Percentiles rank a stretch among this genome's conserved stretches.
Conservation (phyloP, 2,888 invertebrate genomes). For the Chymomyza caudatula region DNA sequence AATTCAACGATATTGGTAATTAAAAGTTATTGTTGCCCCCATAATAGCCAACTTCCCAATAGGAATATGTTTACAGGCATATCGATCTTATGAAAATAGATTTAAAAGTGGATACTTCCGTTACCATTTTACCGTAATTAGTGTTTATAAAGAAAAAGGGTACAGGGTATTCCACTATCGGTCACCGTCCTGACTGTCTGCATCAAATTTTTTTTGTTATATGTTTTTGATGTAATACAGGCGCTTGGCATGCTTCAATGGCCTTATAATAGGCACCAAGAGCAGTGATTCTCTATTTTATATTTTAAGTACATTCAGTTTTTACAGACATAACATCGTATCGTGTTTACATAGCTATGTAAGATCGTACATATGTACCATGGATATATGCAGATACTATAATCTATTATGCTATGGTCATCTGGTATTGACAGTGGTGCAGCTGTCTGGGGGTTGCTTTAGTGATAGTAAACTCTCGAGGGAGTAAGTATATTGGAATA, state of each 20-base stretch:
- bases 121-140: too few relatives aligned
- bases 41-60: too few relatives aligned
- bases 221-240: slow-evolving; percentile 18
- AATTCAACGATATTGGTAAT: too few relatives aligned
- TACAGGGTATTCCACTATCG: too few relatives aligned
- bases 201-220: slow-evolving; percentile 8
- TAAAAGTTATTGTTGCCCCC: too few relatives aligned
- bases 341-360: too few relatives aligned
- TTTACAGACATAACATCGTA: too few relatives aligned
- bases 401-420: not conserved
- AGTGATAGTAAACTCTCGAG: not conserved
- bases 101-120: too few relatives aligned
- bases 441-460: not conserved
- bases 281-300: not conserved
- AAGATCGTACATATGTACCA: not conserved
- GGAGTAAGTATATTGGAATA: not conserved
- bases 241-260: slow-evolving; percentile 41
- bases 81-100: too few relatives aligned
- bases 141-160: too few relatives aligned
- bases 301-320: not conserved
- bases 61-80: too few relatives aligned
- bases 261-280: slow-evolving; percentile 27
- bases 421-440: not conserved
- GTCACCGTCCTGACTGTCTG: too few relatives aligned
- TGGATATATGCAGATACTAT: slow-evolving; percentile 2